Percentiles rank a stretch among this genome's conserved stretches.
phyloP scores from a whole-genome alignment of 1,140 invertebrate genomes.

The Cardiocondyla obscurior region DNA sequence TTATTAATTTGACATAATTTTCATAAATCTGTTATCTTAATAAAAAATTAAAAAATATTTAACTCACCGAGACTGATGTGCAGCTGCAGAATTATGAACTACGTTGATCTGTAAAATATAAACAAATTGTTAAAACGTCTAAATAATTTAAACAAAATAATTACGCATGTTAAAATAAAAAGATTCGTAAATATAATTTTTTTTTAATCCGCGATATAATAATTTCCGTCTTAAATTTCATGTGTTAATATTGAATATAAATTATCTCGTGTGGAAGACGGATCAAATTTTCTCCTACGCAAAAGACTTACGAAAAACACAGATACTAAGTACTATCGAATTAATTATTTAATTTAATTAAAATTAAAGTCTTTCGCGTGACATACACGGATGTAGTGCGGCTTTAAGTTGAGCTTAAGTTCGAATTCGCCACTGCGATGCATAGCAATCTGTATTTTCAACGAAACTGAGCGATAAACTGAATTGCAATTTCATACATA shows the following conservation, averaged over 20 bases:
- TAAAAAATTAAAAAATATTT: neutral
- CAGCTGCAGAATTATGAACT: neutral
- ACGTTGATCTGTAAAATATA: neutral
- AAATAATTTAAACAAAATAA: neutral
- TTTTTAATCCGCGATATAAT: too few species aligned
- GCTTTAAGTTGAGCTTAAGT: neutral
- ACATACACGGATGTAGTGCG: neutral
- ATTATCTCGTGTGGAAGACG: too few species aligned
- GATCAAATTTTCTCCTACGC: too few species aligned
- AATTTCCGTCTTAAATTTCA: too few species aligned
- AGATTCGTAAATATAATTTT: too few species aligned
- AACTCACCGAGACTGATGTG: neutral
- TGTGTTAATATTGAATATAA: too few species aligned
- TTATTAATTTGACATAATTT: neutral
- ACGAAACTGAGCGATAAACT: conserved; percentile 53
- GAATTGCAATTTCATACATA: conserved; percentile 68
- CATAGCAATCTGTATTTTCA: conserved; percentile 56
- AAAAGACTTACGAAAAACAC: too few species aligned
- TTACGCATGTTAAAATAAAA: neutral
- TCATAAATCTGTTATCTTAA: neutral
- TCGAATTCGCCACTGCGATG: conserved; percentile 3
- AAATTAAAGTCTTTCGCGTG: too few species aligned
- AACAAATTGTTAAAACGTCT: neutral
- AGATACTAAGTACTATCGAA: too few species aligned
- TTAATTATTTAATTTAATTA: too few species aligned